phyloP scores from a whole-genome alignment of 2,113 vertebrate species.

The Dasyprocta punctata region DNA sequence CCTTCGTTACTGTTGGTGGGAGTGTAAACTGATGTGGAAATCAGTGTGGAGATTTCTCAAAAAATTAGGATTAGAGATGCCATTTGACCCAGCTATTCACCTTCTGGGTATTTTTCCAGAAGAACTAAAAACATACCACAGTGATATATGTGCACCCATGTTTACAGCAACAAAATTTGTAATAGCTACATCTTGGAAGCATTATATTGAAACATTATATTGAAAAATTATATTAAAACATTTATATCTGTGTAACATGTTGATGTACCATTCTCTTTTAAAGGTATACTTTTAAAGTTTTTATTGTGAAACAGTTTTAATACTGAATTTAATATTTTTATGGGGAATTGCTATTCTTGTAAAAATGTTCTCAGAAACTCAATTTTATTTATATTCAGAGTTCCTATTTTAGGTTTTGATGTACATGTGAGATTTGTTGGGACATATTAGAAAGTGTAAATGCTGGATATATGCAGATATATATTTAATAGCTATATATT shows the following conservation, averaged over 20 bases:
- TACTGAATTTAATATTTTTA: not conserved
- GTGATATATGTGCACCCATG: not conserved
- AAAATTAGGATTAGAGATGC: not conserved
- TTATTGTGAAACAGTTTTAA: not conserved
- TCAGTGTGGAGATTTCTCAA: not conserved
- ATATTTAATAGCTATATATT: not conserved
- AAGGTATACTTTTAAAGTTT: not conserved
- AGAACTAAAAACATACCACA: not conserved
- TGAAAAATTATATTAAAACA: not conserved
- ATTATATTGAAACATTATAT: no score
- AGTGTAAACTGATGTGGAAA: not conserved
- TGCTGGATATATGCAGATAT: not conserved
- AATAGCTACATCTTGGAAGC: not conserved
- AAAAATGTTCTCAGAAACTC: not conserved
- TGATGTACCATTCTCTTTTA: not conserved
- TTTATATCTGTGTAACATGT: not conserved
- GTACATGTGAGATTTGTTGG: not conserved
- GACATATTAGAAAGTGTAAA: not conserved
- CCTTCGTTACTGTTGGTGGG: not conserved
- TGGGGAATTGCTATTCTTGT: not conserved
- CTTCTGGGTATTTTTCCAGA: not conserved
- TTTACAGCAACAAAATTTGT: not conserved
- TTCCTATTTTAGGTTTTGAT: not conserved
- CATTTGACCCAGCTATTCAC: not conserved
- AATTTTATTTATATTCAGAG: not conserved